Conservation (phyloP, 2,888 invertebrate genomes). For the Coleophora flavipennella region DNA sequence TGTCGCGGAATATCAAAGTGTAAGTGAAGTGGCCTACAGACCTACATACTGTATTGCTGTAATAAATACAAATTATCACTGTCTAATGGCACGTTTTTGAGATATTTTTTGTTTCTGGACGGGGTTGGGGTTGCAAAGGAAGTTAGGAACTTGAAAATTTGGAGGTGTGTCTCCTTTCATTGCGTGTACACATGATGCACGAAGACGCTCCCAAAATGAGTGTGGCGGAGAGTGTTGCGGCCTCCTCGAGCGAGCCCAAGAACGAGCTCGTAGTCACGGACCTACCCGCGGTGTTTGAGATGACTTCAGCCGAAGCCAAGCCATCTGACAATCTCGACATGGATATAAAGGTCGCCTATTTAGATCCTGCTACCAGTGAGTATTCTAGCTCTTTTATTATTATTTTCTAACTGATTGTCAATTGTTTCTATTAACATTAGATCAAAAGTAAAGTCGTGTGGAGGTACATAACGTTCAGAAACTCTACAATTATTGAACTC, state of each 20-base stretch:
- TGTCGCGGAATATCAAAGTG: conserved; percentile 82
- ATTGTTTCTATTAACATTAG: background rate
- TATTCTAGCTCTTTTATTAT: conserved; percentile 14
- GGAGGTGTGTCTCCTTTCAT: too few species aligned
- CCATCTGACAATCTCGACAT: conserved; percentile 64
- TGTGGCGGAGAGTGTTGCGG: conserved; percentile 78
- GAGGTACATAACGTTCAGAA: too few species aligned
- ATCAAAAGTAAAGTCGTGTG: too few species aligned
- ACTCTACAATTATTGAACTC: too few species aligned
- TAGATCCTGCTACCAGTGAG: conserved; percentile 74
- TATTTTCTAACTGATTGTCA: background rate
- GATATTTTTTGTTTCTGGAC: conserved; percentile 70
- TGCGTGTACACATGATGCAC: conserved; percentile 74
- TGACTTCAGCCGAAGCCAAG: conserved; percentile 61
- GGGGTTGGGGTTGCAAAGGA: conserved; percentile 43
- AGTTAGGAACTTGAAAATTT: conserved; percentile 36
- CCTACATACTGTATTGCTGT: conserved; percentile 84
- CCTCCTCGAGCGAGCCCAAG: conserved; percentile 72
- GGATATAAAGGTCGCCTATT: conserved; percentile 76
- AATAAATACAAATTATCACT: conserved; percentile 48
- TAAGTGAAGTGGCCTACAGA: conserved; percentile 92
- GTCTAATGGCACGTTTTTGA: conserved; percentile 67
- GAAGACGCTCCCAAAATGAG: conserved; percentile 79
- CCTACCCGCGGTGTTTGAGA: conserved; percentile 57
- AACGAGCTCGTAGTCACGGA: conserved; percentile 50